Conservation (phyloP, 2,113 vertebrate genomes). For the Phalacrocorax carbo region DNA sequence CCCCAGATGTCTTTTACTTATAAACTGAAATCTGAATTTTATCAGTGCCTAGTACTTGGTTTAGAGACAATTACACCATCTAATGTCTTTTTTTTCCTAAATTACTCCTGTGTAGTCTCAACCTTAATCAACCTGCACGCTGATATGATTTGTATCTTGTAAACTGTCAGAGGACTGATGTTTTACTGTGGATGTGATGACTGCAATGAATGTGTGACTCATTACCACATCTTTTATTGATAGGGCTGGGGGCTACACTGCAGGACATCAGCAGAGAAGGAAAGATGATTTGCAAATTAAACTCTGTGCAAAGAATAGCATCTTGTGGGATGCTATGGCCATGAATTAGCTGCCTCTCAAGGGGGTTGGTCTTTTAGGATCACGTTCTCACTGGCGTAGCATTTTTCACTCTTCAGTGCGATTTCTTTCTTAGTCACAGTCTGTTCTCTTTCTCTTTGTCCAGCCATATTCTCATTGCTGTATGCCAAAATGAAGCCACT, state of each 20-base stretch:
- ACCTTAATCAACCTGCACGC: neutral
- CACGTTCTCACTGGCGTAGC: neutral
- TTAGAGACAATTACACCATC: neutral
- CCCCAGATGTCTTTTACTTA: neutral
- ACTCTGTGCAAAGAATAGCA: constrained; percentile 2
- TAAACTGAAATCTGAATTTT: neutral
- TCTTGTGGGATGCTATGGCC: neutral
- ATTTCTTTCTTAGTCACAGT: neutral
- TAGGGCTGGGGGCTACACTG: constrained; percentile 17
- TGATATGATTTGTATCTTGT: constrained; percentile 42
- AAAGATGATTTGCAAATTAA: constrained; percentile 50
- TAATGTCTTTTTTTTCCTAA: neutral
- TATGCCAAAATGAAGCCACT: neutral
- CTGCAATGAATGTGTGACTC: constrained; percentile 35
- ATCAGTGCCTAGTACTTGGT: neutral
- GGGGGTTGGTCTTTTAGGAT: neutral
- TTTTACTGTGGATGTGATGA: neutral
- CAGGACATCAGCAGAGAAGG: constrained; percentile 19
- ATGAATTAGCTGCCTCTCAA: neutral
- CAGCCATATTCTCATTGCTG: neutral
- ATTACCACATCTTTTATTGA: constrained; percentile 61
- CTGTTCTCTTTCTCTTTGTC: neutral
- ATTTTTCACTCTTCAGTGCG: neutral
- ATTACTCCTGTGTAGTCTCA: neutral
- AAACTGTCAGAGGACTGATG: neutral